These are phyloP conservation scores for Eubasilissa splendida DNA, from an alignment of 2,888 invertebrate species.

Conservation along the genomic window DNA sequence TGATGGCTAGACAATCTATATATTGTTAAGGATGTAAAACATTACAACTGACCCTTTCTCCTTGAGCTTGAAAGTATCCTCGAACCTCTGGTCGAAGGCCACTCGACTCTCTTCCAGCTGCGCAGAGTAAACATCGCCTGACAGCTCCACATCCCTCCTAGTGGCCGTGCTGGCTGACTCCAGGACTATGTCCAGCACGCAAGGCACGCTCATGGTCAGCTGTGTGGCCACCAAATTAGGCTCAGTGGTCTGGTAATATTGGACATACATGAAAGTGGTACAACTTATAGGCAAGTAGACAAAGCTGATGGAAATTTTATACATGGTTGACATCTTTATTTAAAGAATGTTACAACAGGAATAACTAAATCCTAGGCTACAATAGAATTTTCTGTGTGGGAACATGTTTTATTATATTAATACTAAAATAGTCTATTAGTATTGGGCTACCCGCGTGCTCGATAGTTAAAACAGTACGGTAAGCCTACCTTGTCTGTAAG, in stretches of 20 bases:
- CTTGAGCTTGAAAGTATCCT: slow-evolving; percentile 82
- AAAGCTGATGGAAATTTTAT: no score
- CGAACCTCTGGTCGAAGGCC: slow-evolving; percentile 85
- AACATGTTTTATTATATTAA: no score
- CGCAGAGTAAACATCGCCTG: slow-evolving; percentile 78
- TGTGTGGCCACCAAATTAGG: slow-evolving; percentile 47
- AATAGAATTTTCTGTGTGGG: no score
- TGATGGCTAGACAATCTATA: no score
- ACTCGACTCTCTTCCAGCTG: slow-evolving; percentile 74
- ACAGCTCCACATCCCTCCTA: slow-evolving; percentile 66
- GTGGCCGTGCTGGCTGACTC: slow-evolving; percentile 81
- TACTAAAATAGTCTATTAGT: no score
- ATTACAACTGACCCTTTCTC: slow-evolving; percentile 76
- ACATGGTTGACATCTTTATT: no score
- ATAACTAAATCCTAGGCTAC: no score
- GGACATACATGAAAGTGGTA: no score
- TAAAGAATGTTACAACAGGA: no score
- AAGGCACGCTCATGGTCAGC: slow-evolving; percentile 81
- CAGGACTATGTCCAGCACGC: slow-evolving; percentile 87
- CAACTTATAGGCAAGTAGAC: no score
- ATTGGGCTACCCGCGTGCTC: no score
- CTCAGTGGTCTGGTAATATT: background rate
- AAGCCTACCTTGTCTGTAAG: slow-evolving; percentile 26
- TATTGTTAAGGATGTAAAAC: background rate
- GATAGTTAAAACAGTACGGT: background rate